Evolutionary conservation across 2,797 vertebrate genomes (phyloP), one percentile per base, ranked within the genome.

Genomic region (Poecilia velifera): DNA sequence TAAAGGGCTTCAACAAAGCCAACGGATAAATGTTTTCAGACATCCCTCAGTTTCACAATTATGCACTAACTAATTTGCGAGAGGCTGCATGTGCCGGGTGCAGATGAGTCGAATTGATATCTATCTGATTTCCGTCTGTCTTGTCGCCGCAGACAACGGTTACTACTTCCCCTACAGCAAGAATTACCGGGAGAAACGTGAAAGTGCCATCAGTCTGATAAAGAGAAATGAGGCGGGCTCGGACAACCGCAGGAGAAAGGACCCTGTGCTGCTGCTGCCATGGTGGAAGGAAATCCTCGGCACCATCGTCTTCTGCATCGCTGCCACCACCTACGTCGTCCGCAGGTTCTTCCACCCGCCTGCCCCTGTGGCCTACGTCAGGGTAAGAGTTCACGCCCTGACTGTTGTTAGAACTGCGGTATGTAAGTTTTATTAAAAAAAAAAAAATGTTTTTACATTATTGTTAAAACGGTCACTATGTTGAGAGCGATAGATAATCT

Each of bases 281-380:
- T 99, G 98, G 98, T 99, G 98, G 98, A 99, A 99, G 41, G 98
- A 99, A 88, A 99, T 99, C 71, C 93, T 97, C 47, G 96, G 97
- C 68, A 99, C 98, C 64, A 99, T 99, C 73, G 3, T 99, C 22
- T 97, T 99, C 83, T 99, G 98, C 87, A 99, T 99, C 3, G 91
- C 95, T 8, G 95, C 98, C 81, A 99, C 98, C 72, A 99, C 98
- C 20, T 98, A 97, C 64, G 96, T 99, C 0, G 98, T 99, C 43
- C 97, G 97, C 94, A 97, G 96, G 88, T 97, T 99, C 88, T 98
- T 99, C 95, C 98, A 98, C 78, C 97, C 98, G 0, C 94, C 96
- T 2, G 94, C 95, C 25, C 95, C 97, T 2, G 94, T 95, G 57
- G 85, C 94, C 80, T 94, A 93, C 18, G 88, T 93, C n/a, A 95